Base-by-base conservation (phyloP, 1,140 invertebrate species). In the Drosophila rufa region DNA sequence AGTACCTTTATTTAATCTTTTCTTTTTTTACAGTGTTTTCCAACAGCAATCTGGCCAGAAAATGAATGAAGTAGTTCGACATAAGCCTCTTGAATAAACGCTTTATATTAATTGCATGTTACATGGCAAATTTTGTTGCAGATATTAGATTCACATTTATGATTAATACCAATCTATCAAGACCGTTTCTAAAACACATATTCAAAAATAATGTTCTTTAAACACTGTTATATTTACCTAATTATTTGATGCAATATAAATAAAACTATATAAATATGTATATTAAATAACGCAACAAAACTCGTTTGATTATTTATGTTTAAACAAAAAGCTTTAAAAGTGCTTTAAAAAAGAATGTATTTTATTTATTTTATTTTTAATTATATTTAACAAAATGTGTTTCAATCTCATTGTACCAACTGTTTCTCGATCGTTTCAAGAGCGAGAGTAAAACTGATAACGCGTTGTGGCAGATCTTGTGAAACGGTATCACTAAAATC, bases 141-240 rank as follows among this genome's bases (percentile, higher is more conserved):
- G 30, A 55, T 53, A 53, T 67, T 55, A 50, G n/a, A 69, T 53
- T 70, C 19, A 46, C 48, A 36, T 70, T 65, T 55, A 51, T 67
- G 66, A 70, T 53, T 69, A 50, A 67, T 69, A 67, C 8, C 38
- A 70, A 70, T 48, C 33, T 70, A 70, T 42, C 67, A 50, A 70
- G 46, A 70, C 30, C 40, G 67, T 70, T 70, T 68, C 65, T 70
- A 43, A 70, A 70, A 70, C 67, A 67, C 61, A 67, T 70, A 70
- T 66, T 70, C 47, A 51, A 68, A 47, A 67, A 61, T 55, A 55
- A 46, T 47, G 67, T 67, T 70, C 62, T 70, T 70, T 53, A 70
- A 70, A 70, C 50, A 70, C 67, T 70, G 67, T 67, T 70, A 70
- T 55, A 70, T 46, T 67, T 70, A 67, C 38, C 30, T 67, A 67